A percentile compares a stretch with the other conserved stretches of the same genome.
Conservation (phyloP, 2,888 invertebrate genomes). For the Apotomis betuletana region DNA sequence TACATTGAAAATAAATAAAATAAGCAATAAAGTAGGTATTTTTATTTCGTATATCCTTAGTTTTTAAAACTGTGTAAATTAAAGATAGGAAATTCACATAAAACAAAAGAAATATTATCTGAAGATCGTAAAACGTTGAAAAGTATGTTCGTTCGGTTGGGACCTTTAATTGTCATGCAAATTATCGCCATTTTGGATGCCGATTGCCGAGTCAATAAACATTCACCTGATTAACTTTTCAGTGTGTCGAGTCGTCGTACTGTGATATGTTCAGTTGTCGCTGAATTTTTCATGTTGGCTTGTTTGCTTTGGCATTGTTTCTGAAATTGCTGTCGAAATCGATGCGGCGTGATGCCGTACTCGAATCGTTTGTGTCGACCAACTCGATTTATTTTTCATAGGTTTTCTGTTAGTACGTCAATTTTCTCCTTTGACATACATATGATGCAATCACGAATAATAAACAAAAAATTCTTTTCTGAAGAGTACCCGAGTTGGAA, state of each 20-base stretch:
- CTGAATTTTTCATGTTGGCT: constrained; percentile 32
- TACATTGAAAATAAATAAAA: too few species aligned
- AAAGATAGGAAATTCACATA: too few species aligned
- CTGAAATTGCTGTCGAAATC: constrained; percentile 28
- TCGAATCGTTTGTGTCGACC: background rate
- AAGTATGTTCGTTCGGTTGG: background rate
- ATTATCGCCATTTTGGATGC: background rate
- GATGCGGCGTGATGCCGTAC: background rate
- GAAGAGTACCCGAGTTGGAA: too few species aligned
- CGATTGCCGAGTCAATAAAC: background rate
- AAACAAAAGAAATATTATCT: too few species aligned
- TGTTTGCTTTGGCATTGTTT: constrained; percentile 36
- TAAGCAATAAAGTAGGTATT: too few species aligned
- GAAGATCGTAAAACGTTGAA: too few species aligned
- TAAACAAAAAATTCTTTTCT: too few species aligned
- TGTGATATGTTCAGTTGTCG: constrained; percentile 21
- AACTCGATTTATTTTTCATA: constrained; percentile 26
- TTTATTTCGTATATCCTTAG: too few species aligned
- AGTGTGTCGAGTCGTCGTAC: constrained; percentile 12
- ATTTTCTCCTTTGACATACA: background rate
- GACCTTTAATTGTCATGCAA: background rate
- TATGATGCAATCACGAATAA: too few species aligned
- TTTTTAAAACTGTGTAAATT: too few species aligned
- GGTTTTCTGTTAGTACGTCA: constrained; percentile 1
- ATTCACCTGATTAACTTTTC: constrained; percentile 16